Base-by-base conservation (phyloP, 2,113 vertebrate species). In the Atractosteus spatula region DNA sequence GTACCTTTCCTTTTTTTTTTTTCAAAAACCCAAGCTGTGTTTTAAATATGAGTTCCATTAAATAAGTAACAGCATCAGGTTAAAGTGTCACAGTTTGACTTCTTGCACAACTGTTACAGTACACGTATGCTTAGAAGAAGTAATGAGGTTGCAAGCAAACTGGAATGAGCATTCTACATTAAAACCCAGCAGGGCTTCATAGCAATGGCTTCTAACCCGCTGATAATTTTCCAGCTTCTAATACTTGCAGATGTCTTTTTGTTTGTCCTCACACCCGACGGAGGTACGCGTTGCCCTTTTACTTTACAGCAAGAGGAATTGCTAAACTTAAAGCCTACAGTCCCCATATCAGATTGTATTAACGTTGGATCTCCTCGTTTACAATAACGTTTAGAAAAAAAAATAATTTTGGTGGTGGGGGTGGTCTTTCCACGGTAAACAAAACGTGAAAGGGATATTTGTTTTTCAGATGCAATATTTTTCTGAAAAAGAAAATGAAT, bases 101-200 rank as follows among this genome's bases (percentile, higher is more conserved):
- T 11, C 57, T 59, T 59, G 57, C n/a, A 13, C 4, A 6, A n/a
- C 5, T 59, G 57, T 59, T 59, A 59, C 57, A 59, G 57, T 59
- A 59, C 57, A 59, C n/a, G n/a, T 59, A 59, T 6, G 57, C 11
- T 13, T 59, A 6, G 57, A 59, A 59, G 10, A 59, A 59, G 57
- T 59, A 59, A 59, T 59, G 57, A 59, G 57, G 57, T 59, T 65
- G 62, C 62, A 41, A 43, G 29, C 41, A 65, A 65, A 65, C 41
- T 41, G 29, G 62, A 41, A 65, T 65, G 62, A 65, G 62, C 62
- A 65, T 65, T 12, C 62, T 43, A 41, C 11, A 65, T 65, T 65
- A 65, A 65, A 8, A 65, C 62, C 8, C 62, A 65, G 62, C 62
- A 65, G 17, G 62, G 62, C 41, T 65, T 65, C 17, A 3, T 11